A percentile compares a stretch with the other conserved stretches of the same genome.
Conservation (phyloP, 2,797 vertebrate genomes). For the Astyanax mexicanus region DNA sequence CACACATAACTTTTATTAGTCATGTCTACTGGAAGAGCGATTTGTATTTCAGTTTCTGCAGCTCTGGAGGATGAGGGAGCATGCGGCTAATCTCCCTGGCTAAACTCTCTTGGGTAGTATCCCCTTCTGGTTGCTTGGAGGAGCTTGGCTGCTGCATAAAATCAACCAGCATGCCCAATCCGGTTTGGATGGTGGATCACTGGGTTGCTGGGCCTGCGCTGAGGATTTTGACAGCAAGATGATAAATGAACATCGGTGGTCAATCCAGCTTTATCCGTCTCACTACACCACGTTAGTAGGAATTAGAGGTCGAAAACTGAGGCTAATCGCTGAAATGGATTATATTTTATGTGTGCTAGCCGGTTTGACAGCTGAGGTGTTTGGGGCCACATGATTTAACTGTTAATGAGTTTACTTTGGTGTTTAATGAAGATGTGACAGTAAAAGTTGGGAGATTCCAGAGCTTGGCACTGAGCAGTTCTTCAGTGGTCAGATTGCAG, state of each 20-base stretch:
- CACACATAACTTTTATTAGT: constrained; percentile 36
- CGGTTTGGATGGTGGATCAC: constrained; percentile 15
- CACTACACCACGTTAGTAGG: neutral
- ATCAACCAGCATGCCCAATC: constrained; percentile 31
- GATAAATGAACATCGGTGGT: constrained; percentile 1
- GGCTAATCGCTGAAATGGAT: neutral
- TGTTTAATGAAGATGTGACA: neutral
- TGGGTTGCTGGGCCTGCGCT: constrained; percentile 4
- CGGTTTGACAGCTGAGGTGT: neutral
- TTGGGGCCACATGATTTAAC: neutral
- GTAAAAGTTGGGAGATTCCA: neutral
- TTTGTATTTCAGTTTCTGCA: constrained; percentile 16
- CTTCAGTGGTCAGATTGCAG: no score
- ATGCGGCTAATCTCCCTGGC: constrained; percentile 14
- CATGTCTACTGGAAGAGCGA: constrained; percentile 13
- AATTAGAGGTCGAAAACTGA: neutral
- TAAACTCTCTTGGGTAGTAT: constrained; percentile 25
- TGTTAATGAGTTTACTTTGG: neutral
- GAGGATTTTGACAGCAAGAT: neutral
- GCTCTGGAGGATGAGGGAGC: constrained; percentile 9
- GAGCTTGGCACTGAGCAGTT: no score
- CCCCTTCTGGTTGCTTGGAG: constrained; percentile 17
- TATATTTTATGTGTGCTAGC: neutral
- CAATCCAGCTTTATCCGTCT: constrained; percentile 5
- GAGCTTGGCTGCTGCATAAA: constrained; percentile 31